Conservation (phyloP, 2,888 invertebrate species). For the Phorcus lineatus region DNA sequence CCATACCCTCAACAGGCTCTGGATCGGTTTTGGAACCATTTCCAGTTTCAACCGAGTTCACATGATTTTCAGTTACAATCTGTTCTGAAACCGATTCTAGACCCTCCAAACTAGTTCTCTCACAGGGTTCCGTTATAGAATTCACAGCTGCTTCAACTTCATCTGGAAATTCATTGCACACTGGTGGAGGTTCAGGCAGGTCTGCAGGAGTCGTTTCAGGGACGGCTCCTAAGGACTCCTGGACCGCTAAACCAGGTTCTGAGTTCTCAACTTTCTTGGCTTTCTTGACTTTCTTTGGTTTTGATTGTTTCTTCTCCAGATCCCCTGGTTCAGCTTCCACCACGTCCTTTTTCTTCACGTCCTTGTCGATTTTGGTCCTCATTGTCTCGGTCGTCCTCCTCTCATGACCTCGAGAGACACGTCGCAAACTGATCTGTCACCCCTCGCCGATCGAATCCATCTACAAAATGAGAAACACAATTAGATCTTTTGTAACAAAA, state of each 20-base stretch:
- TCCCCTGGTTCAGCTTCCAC: conserved; percentile 26
- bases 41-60: neutral
- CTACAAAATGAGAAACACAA: neutral
- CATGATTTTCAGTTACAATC: neutral
- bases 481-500: too few relatives aligned
- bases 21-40: neutral
- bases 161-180: neutral
- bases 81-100: neutral
- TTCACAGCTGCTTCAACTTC: neutral
- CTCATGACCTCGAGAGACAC: neutral
- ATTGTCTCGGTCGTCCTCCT: conserved; percentile 33
- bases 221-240: neutral
- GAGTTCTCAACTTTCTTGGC: neutral
- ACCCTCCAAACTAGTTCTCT: neutral
- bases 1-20: neutral
- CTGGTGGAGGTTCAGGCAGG: neutral
- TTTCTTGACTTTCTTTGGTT: conserved; percentile 13
- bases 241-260: neutral
- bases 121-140: neutral
- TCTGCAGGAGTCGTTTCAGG: neutral
- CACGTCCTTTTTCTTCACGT: conserved; percentile 27
- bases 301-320: neutral
- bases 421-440: neutral
- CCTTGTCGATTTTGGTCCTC: conserved; percentile 31
- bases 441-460: neutral